Evolutionary conservation across 2,888 invertebrate species (phyloP), one percentile per base, ranked within the genome.

Genomic region (Ypsolopha scabrella): DNA sequence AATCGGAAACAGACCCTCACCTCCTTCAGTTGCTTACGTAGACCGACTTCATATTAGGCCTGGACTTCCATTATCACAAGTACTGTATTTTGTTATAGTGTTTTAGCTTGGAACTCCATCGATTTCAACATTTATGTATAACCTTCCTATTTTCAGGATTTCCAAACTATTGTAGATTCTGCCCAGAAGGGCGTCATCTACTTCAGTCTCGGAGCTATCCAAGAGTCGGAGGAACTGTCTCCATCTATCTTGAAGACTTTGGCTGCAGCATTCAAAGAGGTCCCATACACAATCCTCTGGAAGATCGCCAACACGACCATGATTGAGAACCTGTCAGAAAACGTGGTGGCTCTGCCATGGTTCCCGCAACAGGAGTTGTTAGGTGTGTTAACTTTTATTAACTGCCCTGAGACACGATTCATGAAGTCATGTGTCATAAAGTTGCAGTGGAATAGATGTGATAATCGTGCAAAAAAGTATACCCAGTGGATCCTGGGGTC

Each of bases 281-380:
- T 88, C 6, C 87, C 87, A 2, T 87, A 70, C 55, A 77, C 78
- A 7, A 74, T 89, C 6, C 60, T 89, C 4, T 89, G 88, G 88
- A 88, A 88, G 63, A 87, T 87, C 54, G 85, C 78, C 34, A 81
- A 85, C 52, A 70, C 70, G 1, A 75, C 77, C 7, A 58, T 74
- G 58, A 68, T 85, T 10, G 43, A 24, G 10, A 73, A 76, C 35
- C 72, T 75, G 54, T 74, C 88, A 14, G 64, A 70, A 8, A 88
- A 88, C 60, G 77, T 90, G 0, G 69, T 82, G 43, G 61, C 81
- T 1, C 65, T 68, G 13, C 64, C 68, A 11, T 90, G 89, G 89
- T 77, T 88, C 52, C 88, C 89, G 1, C 90, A 90, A 56, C 85
- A 88, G 59, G 83, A 88, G 63, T 55, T 89, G 54, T 68, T 90